Evolutionary conservation across 2,888 invertebrate genomes (phyloP).

Genomic region (Beris chalybata): DNA sequence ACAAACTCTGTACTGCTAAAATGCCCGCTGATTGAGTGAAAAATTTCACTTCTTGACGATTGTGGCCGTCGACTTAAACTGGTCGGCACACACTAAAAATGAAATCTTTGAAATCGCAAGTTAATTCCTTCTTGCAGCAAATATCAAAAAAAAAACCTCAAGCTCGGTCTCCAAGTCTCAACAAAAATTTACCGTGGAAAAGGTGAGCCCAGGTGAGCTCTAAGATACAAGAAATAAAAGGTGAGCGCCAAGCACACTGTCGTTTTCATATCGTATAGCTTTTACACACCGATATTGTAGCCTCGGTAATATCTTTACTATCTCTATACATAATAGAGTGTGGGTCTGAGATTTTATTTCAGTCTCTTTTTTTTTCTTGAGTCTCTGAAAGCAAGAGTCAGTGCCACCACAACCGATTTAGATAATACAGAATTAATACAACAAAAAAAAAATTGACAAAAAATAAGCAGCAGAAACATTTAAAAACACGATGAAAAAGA

Average conservation of each 20-base stretch:
- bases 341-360: too few species aligned
- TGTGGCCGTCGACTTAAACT: conserved; percentile 58
- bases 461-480: too few species aligned
- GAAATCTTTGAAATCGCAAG: conserved; percentile 48
- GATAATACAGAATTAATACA: too few species aligned
- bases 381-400: conserved; percentile 9
- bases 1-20: conserved; percentile 2
- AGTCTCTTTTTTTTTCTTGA: neutral
- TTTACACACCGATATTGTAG: too few species aligned
- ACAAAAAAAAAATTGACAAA: too few species aligned
- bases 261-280: too few species aligned
- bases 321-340: too few species aligned
- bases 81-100: conserved; percentile 58
- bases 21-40: conserved; percentile 23
- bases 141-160: conserved; percentile 10
- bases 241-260: too few species aligned
- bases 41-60: conserved; percentile 32
- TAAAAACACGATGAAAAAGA: too few species aligned
- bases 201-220: too few species aligned
- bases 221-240: too few species aligned
- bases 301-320: too few species aligned
- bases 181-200: neutral
- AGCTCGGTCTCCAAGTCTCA: neutral
- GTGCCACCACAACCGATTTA: conserved; percentile 2
- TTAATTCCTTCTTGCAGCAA: conserved; percentile 43